Percentiles rank a stretch among this genome's conserved stretches.
Evolutionary conservation across 1,140 invertebrate species (phyloP).

Genomic region (Stegodyphus mimosarum): DNA sequence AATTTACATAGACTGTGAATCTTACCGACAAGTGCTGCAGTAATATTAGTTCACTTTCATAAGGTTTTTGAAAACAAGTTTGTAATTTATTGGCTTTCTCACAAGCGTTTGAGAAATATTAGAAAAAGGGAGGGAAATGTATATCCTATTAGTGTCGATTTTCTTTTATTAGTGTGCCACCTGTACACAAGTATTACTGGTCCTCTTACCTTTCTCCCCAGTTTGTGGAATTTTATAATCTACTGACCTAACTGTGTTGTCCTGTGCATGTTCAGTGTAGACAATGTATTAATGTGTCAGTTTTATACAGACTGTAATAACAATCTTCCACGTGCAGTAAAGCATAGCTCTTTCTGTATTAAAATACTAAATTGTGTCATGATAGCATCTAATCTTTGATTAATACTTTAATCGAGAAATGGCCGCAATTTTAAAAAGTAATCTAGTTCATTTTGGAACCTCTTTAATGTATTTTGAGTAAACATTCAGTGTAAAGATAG

Average conservation of each 20-base stretch:
- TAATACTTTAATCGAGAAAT: background rate
- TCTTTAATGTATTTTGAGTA: background rate
- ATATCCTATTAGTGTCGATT: background rate
- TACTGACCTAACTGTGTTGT: slow-evolving; percentile 54
- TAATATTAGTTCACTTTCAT: background rate
- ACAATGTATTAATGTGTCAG: slow-evolving; percentile 58
- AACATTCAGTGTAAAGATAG: background rate
- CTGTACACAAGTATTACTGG: slow-evolving; percentile 31
- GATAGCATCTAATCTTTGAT: background rate
- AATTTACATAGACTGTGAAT: background rate
- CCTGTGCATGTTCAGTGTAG: slow-evolving; percentile 59
- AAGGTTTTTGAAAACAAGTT: background rate
- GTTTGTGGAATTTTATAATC: slow-evolving; percentile 59
- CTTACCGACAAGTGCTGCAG: background rate
- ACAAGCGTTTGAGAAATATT: background rate
- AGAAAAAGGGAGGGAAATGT: background rate
- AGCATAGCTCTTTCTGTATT: slow-evolving; percentile 3
- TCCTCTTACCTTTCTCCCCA: slow-evolving; percentile 15
- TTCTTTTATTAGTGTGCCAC: slow-evolving; percentile 15
- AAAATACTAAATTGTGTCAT: slow-evolving; percentile 8
- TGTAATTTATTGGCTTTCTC: slow-evolving; percentile 30
- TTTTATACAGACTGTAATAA: slow-evolving; percentile 59
- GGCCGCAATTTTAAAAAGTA: background rate
- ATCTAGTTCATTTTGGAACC: background rate
- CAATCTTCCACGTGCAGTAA: slow-evolving; percentile 61